These are phyloP conservation scores for Drosophila subquinaria DNA, from an alignment of 2,888 invertebrate genomes.

Conservation along the genomic window DNA sequence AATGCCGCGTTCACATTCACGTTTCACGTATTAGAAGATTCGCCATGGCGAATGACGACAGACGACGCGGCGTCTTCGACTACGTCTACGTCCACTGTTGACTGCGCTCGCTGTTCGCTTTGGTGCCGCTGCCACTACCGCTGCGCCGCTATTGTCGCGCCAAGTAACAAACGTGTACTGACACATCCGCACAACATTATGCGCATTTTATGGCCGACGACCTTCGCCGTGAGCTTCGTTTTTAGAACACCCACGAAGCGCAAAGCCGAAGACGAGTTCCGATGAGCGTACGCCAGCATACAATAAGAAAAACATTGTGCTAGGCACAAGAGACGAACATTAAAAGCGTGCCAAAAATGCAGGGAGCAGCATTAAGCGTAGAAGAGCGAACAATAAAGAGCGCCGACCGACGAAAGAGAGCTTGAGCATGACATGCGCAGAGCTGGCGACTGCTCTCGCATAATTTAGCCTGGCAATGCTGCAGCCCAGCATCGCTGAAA, in stretches of 20 bases:
- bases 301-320: constrained; percentile 83
- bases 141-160: constrained; percentile 68
- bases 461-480: constrained; percentile 67
- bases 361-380: constrained; percentile 30
- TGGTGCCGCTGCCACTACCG: constrained; percentile 17
- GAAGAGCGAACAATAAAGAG: constrained; percentile 15
- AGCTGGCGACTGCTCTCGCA: constrained; percentile 3
- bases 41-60: constrained; percentile 49
- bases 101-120: constrained; percentile 30
- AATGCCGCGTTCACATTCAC: constrained; percentile 27
- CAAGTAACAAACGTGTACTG: constrained; percentile 84
- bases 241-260: constrained; percentile 73
- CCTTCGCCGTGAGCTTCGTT: constrained; percentile 67
- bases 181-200: constrained; percentile 80
- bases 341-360: constrained; percentile 53
- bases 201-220: constrained; percentile 84
- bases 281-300: constrained; percentile 45
- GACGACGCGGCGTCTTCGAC: constrained; percentile 17
- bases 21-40: constrained; percentile 28
- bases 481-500: constrained; percentile 9
- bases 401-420: constrained; percentile 38
- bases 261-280: constrained; percentile 7
- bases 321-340: constrained; percentile 79
- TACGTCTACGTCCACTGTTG: constrained; percentile 23
- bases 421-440: constrained; percentile 63